A percentile compares a stretch with the other conserved stretches of the same genome.
Evolutionary conservation across 53 echinoderm and acorn worm species (phyloP).

Genomic region (Zoroaster sp.): DNA sequence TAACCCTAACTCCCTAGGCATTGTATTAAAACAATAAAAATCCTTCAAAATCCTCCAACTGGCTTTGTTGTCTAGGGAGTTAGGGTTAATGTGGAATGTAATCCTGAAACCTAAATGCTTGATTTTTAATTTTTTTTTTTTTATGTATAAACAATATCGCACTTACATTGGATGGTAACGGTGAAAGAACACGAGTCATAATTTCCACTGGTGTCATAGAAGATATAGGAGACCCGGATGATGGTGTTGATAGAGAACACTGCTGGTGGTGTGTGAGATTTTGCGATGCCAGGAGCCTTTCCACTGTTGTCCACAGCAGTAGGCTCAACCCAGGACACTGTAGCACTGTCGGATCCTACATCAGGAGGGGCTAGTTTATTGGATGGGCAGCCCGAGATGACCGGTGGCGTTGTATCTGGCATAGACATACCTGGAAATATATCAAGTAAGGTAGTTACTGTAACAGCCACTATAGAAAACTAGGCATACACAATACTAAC

Average conservation of each 20-base stretch:
- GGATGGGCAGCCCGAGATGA: slow-evolving; percentile 63
- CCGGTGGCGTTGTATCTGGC: slow-evolving; percentile 44
- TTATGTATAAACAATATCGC: too few species aligned
- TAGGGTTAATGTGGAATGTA: too few species aligned
- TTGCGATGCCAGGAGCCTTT: slow-evolving; percentile 31
- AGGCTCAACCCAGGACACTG: slow-evolving; percentile 68
- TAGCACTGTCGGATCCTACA: slow-evolving; percentile 35
- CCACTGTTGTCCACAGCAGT: slow-evolving; percentile 84
- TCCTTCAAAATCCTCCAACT: too few species aligned
- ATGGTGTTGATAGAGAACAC: slow-evolving; percentile 31
- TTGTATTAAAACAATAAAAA: too few species aligned
- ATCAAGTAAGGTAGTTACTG: too few species aligned
- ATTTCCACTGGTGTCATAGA: slow-evolving; percentile 59
- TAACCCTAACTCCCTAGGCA: too few species aligned
- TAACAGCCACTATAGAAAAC: too few species aligned
- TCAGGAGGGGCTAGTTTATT: slow-evolving; percentile 21
- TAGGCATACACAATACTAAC: too few species aligned
- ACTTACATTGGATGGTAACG: slow-evolving; percentile 17
- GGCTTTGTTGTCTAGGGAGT: too few species aligned
- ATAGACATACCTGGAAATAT: not conserved
- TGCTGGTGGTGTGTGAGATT: slow-evolving; percentile 68
- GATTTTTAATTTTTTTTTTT: too few species aligned
- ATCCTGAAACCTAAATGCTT: too few species aligned
- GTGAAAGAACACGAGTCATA: slow-evolving; percentile 63
- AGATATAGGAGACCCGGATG: slow-evolving; percentile 67